Evolutionary conservation across 2,888 invertebrate genomes (phyloP).

Genomic region (Globia sparganii): DNA sequence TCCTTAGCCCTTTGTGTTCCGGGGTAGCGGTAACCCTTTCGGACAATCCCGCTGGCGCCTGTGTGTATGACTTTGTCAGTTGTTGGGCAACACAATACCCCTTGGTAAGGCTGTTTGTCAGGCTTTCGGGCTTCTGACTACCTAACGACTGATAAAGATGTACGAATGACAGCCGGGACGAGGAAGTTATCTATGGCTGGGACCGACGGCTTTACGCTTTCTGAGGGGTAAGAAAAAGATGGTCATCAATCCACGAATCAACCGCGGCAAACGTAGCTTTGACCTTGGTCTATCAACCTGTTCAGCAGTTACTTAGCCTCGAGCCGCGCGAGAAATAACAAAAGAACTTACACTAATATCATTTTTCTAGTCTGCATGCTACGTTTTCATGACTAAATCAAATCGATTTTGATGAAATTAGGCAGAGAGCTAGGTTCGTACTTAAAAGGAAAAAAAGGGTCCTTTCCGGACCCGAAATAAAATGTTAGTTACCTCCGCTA

Average conservation of each 20-base stretch:
- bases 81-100: not conserved
- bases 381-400: not conserved
- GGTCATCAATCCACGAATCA: too few species aligned
- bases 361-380: not conserved
- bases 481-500: conserved; percentile 15
- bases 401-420: conserved; percentile 41
- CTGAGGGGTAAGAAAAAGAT: not conserved
- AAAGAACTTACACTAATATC: not conserved
- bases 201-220: not conserved
- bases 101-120: not conserved
- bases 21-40: too few species aligned
- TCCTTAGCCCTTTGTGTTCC: too few species aligned
- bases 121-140: too few species aligned
- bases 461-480: conserved; percentile 45
- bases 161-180: not conserved
- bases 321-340: not conserved
- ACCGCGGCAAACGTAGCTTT: not conserved
- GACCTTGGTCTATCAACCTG: not conserved
- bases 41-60: too few species aligned
- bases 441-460: conserved; percentile 33
- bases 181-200: not conserved
- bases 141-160: not conserved
- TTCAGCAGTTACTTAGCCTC: not conserved
- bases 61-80: not conserved
- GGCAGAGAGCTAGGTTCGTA: conserved; percentile 1